phyloP scores from a whole-genome alignment of 2,888 invertebrate species.

The Rhorus exstirpatorius region DNA sequence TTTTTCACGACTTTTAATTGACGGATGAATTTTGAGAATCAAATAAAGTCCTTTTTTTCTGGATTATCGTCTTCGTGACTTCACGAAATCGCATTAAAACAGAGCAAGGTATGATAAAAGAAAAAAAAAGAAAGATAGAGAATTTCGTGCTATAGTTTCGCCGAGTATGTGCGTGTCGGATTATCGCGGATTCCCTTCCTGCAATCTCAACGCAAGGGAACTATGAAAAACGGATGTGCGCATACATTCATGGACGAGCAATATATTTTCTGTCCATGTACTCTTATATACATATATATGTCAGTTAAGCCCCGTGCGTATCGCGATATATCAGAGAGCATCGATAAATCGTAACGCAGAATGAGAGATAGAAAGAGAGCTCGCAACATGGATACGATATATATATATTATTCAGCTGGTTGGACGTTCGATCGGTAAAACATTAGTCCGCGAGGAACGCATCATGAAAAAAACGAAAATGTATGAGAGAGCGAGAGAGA shows the following conservation, averaged over 20 bases:
- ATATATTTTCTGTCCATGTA: constrained; percentile 31
- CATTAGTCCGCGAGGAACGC: constrained; percentile 29
- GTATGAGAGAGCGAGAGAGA: constrained; percentile 25
- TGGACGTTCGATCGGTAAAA: constrained; percentile 52
- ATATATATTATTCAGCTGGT: constrained; percentile 13
- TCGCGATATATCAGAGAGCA: constrained; percentile 49
- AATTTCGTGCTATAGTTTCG: too few species aligned
- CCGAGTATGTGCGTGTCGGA: too few species aligned
- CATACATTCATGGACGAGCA: not conserved
- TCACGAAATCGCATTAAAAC: too few species aligned
- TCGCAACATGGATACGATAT: constrained; percentile 24
- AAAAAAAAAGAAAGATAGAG: too few species aligned
- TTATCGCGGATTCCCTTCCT: too few species aligned
- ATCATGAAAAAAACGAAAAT: constrained; percentile 32
- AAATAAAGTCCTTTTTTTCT: too few species aligned
- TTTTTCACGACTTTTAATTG: too few species aligned
- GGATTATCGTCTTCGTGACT: too few species aligned
- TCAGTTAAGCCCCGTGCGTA: constrained; percentile 17
- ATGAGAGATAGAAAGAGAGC: constrained; percentile 58
- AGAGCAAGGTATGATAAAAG: too few species aligned
- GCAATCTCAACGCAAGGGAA: too few species aligned
- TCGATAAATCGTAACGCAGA: constrained; percentile 61
- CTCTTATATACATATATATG: not conserved
- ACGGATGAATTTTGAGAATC: too few species aligned
- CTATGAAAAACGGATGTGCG: too few species aligned